Base-by-base conservation (phyloP, 30 jellyfish, hydroid and myxozoan species). In the Cassiopea andromeda region DNA sequence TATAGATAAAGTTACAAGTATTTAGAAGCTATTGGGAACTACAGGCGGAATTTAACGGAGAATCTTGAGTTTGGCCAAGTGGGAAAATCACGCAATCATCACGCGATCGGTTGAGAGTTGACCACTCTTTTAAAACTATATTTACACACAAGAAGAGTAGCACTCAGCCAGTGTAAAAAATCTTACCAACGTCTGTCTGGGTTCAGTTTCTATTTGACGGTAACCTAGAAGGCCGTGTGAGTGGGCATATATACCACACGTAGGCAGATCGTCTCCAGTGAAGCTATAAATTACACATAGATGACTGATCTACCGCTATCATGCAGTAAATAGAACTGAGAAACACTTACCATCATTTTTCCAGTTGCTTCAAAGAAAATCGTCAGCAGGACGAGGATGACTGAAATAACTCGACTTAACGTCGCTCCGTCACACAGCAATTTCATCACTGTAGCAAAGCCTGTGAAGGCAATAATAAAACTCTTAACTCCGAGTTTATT, bases 331-430 rank as follows among this genome's bases (percentile, higher is more conserved):
- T 13, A 17, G 49, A 72, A 49, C 81, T 17, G 49, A 72, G 38
- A 19, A 72, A 75, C 16, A 47, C 68, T 27, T 18, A 68, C 50
- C 70, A 77, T 69, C 75, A 77, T 77, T 48, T 27, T 77, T 45
- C 86, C 86, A 44, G 86, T 77, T 9, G 86, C 70, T 49, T 77
- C 74, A 8, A 47, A 77, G 73, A 61, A 47, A 2, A 77, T 48
- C 49, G 86, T 60, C 1, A 77, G 75, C 18, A 77, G 75, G 38
- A 77, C 48, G 70, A 77, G 86, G 19, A 77, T 8, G 14, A 48
- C 86, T 77, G 79, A 70, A 1, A 70, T 2, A 15, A 43, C 38
- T 70, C 79, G 79, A n/a, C 79, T 7, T 19, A 43, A 6, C 46
- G 57, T 70, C 79, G 57, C 79, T 70, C 79, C 50, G 4, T 70